These are phyloP conservation scores for Capricornis sumatraensis DNA, from an alignment of 2,113 vertebrate genomes.

Conservation along the genomic window DNA sequence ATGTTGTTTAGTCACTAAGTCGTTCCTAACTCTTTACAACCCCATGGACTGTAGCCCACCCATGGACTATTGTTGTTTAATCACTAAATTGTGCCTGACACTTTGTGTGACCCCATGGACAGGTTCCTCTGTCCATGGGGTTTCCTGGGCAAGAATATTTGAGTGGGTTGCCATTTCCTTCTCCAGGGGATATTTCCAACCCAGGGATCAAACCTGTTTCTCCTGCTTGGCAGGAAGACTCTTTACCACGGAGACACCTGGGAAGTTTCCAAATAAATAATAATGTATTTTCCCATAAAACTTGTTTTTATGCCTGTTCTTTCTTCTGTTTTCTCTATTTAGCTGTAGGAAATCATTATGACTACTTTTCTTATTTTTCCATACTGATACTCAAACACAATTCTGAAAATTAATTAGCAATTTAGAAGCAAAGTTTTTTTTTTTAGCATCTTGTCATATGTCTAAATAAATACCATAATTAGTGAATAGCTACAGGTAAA, in stretches of 20 bases:
- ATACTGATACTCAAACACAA: background rate
- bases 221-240: background rate
- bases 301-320: background rate
- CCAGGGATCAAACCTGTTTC: background rate
- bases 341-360: background rate
- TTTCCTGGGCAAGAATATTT: background rate
- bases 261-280: background rate
- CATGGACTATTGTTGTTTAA: background rate
- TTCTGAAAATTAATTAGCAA: background rate
- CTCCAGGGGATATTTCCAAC: background rate
- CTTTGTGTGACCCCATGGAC: background rate
- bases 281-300: background rate
- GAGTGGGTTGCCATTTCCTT: background rate
- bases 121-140: background rate
- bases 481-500: background rate
- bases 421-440: background rate
- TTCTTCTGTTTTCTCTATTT: background rate
- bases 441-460: background rate
- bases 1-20: background rate
- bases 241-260: background rate
- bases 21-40: background rate
- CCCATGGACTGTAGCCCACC: background rate
- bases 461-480: background rate
- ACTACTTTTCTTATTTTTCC: background rate
- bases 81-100: background rate